Evolutionary conservation across 2,888 invertebrate species (phyloP).

Genomic region (Caradrina kadenii): DNA sequence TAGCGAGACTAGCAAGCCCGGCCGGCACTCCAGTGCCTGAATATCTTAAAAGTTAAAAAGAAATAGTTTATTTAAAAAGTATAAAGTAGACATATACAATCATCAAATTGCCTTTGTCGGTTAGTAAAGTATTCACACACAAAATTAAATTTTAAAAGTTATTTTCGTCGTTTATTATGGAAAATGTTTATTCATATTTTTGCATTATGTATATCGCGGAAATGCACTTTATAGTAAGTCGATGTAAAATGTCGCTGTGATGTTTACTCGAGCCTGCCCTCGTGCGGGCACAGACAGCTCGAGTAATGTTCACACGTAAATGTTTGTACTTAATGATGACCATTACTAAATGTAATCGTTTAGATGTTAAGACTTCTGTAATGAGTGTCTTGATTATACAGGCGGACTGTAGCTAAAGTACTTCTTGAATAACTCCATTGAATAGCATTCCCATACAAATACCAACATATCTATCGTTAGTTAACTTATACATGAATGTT

Average conservation of each 20-base stretch:
- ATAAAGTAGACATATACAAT: slow-evolving; percentile 63
- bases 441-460: slow-evolving; percentile 58
- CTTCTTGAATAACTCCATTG: slow-evolving; percentile 52
- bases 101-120: slow-evolving; percentile 72
- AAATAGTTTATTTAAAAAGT: slow-evolving; percentile 64
- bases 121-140: slow-evolving; percentile 66
- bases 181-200: slow-evolving; percentile 71
- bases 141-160: slow-evolving; percentile 64
- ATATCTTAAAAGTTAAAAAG: slow-evolving; percentile 65
- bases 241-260: slow-evolving; percentile 72
- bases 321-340: slow-evolving; percentile 66
- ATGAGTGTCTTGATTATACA: slow-evolving; percentile 76
- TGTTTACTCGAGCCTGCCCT: slow-evolving; percentile 62
- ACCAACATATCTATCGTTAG: slow-evolving; percentile 57
- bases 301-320: slow-evolving; percentile 67
- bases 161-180: slow-evolving; percentile 68
- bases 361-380: slow-evolving; percentile 74
- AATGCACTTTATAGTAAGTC: slow-evolving; percentile 72
- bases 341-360: slow-evolving; percentile 63
- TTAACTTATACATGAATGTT: slow-evolving; percentile 53
- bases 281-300: slow-evolving; percentile 8
- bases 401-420: slow-evolving; percentile 78
- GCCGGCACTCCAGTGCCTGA: slow-evolving; percentile 75
- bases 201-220: slow-evolving; percentile 72
- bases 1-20: slow-evolving; percentile 58